Evolutionary conservation across 23 tunicate species (phyloP), one percentile per base, ranked within the genome.

Genomic region (Trididemnum clinides): DNA sequence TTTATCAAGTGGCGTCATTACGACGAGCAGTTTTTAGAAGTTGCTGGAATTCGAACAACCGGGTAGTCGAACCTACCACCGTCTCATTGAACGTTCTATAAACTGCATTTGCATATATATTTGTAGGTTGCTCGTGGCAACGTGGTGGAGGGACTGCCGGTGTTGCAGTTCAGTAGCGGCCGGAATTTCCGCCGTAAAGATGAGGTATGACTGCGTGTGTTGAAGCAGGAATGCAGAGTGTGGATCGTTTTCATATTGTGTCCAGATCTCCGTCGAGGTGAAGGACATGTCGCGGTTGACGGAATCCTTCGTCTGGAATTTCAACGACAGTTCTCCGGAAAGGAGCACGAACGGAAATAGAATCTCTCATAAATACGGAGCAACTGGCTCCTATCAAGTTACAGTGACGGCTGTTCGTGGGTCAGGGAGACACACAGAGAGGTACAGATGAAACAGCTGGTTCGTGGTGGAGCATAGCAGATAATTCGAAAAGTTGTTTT

Each of bases 241-340:
- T 49, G 57, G 18, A 12, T 49, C 57, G 18, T 12, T 49, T 49
- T 49, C 18, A 12, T 49, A 49, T 18, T 49, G n/a, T n/a, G n/a
- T n/a, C n/a, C n/a, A 74, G 80, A 27, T 63, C 21, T 33, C 12
- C 39, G 34, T 81, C 1, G 32, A 12, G 22, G 71, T 51, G 6
- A 78, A 20, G 4, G 73, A 64, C 19, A 33, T 18, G 19, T 12
- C 10, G 23, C 32, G 78, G 27, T 2, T 80, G 1, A 34, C 29
- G 23, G 86, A 58, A n/a, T 25, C 65, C 5, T 87, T 64, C 80
- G 33, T 80, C 30, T 87, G 91, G 91, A 49, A 87, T 50, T 87
- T 80, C 33, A 87, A 87, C 78, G 91, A 87, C 10, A 35, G 81
- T 5, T 7, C 75, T 28, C 37, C 37, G 36, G 30, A 29, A 4